Evolutionary conservation across 2,888 invertebrate species (phyloP).

Genomic region (Caradrina kadenii): DNA sequence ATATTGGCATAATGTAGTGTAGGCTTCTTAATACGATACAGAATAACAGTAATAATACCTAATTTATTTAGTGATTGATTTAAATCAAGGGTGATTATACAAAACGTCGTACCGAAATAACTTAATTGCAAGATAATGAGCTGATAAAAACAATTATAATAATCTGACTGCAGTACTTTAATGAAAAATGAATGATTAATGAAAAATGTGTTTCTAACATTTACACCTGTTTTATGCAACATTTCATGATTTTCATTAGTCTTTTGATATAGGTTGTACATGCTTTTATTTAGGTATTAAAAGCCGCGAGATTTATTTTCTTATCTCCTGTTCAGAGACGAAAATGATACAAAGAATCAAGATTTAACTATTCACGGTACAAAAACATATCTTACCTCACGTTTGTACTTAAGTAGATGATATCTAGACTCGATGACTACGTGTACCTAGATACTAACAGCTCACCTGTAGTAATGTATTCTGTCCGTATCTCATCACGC

Average conservation of each 20-base stretch:
- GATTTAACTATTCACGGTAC: no score
- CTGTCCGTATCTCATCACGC: constrained; percentile 96
- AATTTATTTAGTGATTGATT: constrained; percentile 14
- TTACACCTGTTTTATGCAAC: no score
- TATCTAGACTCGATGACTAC: neutral
- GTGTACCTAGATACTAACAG: constrained; percentile 6
- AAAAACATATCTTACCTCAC: neutral
- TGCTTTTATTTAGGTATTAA: no score
- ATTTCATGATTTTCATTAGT: no score
- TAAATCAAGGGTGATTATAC: constrained; percentile 19
- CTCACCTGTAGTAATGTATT: constrained; percentile 94
- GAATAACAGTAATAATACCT: constrained; percentile 13
- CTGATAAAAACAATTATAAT: neutral
- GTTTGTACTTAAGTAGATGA: neutral
- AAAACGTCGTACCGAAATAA: constrained; percentile 27
- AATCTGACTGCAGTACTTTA: neutral
- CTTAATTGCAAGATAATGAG: constrained; percentile 15
- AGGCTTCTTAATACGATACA: neutral
- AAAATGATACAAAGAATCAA: no score
- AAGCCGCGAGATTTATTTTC: no score
- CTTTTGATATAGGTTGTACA: no score
- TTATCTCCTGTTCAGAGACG: no score
- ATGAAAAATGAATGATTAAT: neutral
- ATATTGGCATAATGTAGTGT: constrained; percentile 26
- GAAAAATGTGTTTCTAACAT: no score